Conservation (phyloP, 2,888 invertebrate genomes). For the Melinopterus prodromus region DNA sequence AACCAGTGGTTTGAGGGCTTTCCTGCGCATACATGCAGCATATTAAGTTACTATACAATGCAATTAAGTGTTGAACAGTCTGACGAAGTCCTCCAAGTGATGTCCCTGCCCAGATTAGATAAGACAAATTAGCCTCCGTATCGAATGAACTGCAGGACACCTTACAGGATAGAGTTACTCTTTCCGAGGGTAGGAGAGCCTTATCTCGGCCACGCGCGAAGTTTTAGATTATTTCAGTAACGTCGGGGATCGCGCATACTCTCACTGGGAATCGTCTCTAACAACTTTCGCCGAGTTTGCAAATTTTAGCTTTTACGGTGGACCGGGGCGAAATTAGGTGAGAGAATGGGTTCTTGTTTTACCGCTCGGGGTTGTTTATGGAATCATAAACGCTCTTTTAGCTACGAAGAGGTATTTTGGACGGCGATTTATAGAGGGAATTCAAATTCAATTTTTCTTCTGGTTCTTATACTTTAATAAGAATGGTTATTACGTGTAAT, state of each 20-base stretch:
- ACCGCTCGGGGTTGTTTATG: neutral
- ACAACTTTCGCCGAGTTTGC: neutral
- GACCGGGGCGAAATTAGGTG: neutral
- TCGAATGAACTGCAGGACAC: neutral
- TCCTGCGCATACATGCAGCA: neutral
- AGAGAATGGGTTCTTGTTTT: neutral
- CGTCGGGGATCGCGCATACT: neutral
- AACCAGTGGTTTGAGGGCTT: neutral
- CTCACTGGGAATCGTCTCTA: neutral
- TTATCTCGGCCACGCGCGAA: neutral
- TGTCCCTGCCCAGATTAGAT: neutral
- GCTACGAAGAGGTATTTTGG: neutral
- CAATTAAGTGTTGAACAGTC: slow-evolving; percentile 4
- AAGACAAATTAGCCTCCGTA: neutral
- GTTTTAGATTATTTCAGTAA: neutral
- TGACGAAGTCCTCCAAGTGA: neutral
- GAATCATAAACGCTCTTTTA: neutral
- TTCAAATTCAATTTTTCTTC: too few species aligned
- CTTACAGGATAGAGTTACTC: neutral
- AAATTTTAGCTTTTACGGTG: neutral
- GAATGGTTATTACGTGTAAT: too few species aligned
- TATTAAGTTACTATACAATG: neutral
- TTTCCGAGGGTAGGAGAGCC: neutral
- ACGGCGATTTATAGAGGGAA: neutral
- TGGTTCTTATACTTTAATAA: too few species aligned